Evolutionary conservation across 2,888 invertebrate species (phyloP), one percentile per base, ranked within the genome.

Genomic region (Agriotes lineatus): DNA sequence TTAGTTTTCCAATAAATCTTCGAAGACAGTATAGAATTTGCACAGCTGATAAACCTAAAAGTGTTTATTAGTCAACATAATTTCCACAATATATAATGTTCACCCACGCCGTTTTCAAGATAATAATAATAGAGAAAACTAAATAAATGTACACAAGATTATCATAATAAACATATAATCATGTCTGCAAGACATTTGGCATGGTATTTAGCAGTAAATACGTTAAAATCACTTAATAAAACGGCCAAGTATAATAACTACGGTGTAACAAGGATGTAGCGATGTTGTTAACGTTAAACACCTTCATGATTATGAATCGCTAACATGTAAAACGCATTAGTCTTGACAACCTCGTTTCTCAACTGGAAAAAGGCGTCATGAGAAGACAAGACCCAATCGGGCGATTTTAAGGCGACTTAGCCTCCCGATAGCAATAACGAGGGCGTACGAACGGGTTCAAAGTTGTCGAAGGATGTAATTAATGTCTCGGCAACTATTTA

Each of bases 271-370:
- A 81, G 78, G 79, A 79, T 82, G 82, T 82, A 81, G 79, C 77
- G 77, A 77, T 79, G 81, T 82, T 82, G 82, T 83, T 81, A 82
- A 82, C 79, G 78, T 82, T 82, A 82, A 83, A 82, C 81, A 81
- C 80, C 81, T 77, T 76, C 77, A 78, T 22, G 82, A 82, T 82
- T 82, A 81, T 82, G 81, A 82, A 83, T 82, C 80, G 76, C 76
- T 73, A 79, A 83, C 83, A 83, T 78, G 82, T 79, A 82, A 83
- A 83, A 80, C 77, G 82, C 83, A 83, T 83, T 83, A 83, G 80
- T 72, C 73, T 69, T 76, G 77, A 78, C 79, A 78, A 76, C 74
- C 75, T 78, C 76, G 76, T 77, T 77, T 76, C 76, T 78, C 77
- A 76, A 78, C 44, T 58, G 45, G 37, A 68, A 68, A 68, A 57